These are phyloP conservation scores for Esox niger DNA, from an alignment of 2,113 vertebrate genomes.

Conservation along the genomic window DNA sequence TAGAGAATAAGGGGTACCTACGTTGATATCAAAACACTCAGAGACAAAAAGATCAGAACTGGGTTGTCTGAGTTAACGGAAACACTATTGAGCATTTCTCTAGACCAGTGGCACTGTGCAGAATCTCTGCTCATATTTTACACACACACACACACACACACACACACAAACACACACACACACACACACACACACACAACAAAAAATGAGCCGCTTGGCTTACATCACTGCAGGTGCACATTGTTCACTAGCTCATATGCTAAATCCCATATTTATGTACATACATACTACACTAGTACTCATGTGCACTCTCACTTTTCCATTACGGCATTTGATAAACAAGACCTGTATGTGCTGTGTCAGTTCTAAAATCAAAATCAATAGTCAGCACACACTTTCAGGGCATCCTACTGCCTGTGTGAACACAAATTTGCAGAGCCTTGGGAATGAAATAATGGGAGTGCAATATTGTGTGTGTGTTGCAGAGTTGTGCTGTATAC, in stretches of 20 bases:
- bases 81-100: too few relatives aligned
- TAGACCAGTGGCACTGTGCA: too few relatives aligned
- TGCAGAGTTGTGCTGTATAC: constrained; percentile 1
- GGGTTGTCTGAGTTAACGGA: too few relatives aligned
- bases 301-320: too few relatives aligned
- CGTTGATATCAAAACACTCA: too few relatives aligned
- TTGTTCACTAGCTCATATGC: neutral
- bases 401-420: neutral
- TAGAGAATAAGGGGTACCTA: too few relatives aligned
- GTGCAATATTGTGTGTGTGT: neutral
- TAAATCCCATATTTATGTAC: neutral
- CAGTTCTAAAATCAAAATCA: too few relatives aligned
- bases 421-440: neutral
- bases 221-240: constrained; percentile 35
- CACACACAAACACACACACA: neutral
- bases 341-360: neutral
- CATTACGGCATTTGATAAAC: neutral
- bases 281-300: constrained; percentile 10
- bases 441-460: neutral
- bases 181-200: constrained; percentile 26
- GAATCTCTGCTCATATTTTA: too few relatives aligned
- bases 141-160: too few relatives aligned
- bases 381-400: neutral
- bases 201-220: constrained; percentile 40
- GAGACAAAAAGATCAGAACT: too few relatives aligned